Conservation (phyloP, 2,113 vertebrate genomes). For the Limanda limanda region DNA sequence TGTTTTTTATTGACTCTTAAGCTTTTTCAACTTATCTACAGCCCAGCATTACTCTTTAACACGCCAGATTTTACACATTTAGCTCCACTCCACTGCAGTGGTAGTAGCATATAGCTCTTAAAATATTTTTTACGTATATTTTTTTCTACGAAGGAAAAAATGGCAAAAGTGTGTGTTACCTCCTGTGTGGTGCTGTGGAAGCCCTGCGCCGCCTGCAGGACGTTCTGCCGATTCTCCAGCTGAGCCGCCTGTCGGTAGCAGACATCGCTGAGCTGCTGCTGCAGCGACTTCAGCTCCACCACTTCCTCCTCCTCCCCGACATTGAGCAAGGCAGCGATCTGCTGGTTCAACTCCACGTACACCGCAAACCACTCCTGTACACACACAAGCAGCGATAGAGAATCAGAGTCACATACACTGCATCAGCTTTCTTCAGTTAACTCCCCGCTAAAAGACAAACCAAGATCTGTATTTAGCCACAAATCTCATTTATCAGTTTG, state of each 20-base stretch:
- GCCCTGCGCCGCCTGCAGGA: constrained; percentile 93
- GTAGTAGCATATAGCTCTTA: no score
- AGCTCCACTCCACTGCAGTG: no score
- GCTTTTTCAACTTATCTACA: no score
- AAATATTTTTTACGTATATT: no score
- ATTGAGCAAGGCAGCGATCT: constrained; percentile 93
- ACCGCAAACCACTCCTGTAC: constrained; percentile 98
- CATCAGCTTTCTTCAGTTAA: no score
- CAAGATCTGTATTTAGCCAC: neutral
- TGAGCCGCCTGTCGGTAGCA: constrained; percentile 98
- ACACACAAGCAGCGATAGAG: neutral
- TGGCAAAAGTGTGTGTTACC: constrained; percentile 74
- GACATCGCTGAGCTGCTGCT: constrained; percentile 98
- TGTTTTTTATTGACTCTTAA: no score
- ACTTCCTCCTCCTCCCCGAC: constrained; percentile 96
- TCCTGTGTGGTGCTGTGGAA: constrained; percentile 97
- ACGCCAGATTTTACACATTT: no score
- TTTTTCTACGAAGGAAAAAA: no score
- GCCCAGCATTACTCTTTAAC: no score
- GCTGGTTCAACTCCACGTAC: constrained; percentile 98
- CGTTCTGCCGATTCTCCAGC: constrained; percentile 94
- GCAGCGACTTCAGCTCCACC: constrained; percentile 91
- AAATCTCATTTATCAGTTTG: constrained; percentile 1
- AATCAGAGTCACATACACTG: neutral
- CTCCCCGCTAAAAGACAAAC: neutral